phyloP scores from a whole-genome alignment of 2,113 vertebrate genomes.

The Phasianus colchicus region DNA sequence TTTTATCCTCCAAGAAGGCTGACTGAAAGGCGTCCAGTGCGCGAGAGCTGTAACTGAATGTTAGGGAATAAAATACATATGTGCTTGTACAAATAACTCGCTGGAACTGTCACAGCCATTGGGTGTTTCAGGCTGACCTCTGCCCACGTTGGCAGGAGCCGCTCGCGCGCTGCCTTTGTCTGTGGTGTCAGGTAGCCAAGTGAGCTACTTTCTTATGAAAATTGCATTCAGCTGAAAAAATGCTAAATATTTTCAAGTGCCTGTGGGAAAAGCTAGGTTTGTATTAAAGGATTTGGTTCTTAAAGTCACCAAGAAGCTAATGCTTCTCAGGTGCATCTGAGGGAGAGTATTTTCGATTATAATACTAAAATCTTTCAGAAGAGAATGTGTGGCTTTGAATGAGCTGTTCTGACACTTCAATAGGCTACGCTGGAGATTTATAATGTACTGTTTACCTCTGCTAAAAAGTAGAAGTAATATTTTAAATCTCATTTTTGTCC shows the following conservation, averaged over 20 bases:
- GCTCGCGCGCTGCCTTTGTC: conserved; percentile 25
- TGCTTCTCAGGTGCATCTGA: conserved; percentile 56
- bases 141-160: conserved; percentile 26
- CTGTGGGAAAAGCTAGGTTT: conserved; percentile 62
- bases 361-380: conserved; percentile 35
- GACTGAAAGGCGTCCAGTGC: background rate
- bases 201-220: conserved; percentile 68
- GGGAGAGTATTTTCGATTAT: conserved; percentile 19
- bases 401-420: conserved; percentile 17
- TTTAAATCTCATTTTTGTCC: background rate
- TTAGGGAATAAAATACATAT: background rate
- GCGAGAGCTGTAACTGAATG: fast-evolving
- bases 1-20: background rate
- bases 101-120: background rate
- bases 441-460: conserved; percentile 18
- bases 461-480: background rate
- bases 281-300: conserved; percentile 62
- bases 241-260: conserved; percentile 64
- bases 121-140: background rate
- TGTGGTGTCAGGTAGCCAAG: conserved; percentile 51
- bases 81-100: background rate
- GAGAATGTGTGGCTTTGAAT: background rate
- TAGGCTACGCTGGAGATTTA: background rate
- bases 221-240: conserved; percentile 63
- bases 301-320: conserved; percentile 59